phyloP scores from a whole-genome alignment of 2,113 vertebrate species.

The Esox niger region DNA sequence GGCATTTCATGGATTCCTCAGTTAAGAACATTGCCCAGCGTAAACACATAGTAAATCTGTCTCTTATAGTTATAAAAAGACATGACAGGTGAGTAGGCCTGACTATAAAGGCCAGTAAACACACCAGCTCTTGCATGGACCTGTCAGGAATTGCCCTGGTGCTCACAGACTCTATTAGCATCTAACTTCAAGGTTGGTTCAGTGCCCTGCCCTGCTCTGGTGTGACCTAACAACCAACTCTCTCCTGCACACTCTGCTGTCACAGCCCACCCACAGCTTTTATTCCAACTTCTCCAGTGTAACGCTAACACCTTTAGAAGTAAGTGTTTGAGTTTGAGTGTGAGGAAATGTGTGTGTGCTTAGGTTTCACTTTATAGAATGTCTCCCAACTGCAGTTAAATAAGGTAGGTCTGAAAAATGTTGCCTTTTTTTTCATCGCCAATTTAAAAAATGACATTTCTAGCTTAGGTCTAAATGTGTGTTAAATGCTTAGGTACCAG shows the following conservation, averaged over 20 bases:
- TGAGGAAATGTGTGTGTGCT: not conserved
- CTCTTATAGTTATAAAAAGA: constrained; percentile 15
- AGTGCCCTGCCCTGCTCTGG: constrained; percentile 8
- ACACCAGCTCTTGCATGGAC: constrained; percentile 4
- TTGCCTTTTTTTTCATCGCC: too few species aligned
- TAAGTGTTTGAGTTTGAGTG: constrained; percentile 5
- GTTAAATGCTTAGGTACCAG: too few species aligned
- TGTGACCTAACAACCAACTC: constrained; percentile 1
- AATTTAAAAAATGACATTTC: too few species aligned
- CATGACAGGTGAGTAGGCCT: constrained; percentile 6
- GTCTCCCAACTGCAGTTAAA: too few species aligned
- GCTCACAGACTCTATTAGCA: constrained; percentile 32
- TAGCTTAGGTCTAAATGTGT: too few species aligned
- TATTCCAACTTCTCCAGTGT: constrained; percentile 8
- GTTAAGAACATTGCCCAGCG: not conserved
- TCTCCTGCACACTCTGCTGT: not conserved
- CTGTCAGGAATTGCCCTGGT: constrained; percentile 9
- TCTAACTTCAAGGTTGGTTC: constrained; percentile 13
- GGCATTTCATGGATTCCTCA: not conserved
- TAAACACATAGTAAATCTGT: constrained; percentile 10
- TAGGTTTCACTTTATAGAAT: too few species aligned
- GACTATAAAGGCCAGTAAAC: constrained; percentile 10
- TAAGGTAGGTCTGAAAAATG: too few species aligned
- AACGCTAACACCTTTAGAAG: not conserved
- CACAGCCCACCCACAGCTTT: not conserved